phyloP scores from a whole-genome alignment of 1,140 invertebrate genomes.

The Heterodera schachtii region DNA sequence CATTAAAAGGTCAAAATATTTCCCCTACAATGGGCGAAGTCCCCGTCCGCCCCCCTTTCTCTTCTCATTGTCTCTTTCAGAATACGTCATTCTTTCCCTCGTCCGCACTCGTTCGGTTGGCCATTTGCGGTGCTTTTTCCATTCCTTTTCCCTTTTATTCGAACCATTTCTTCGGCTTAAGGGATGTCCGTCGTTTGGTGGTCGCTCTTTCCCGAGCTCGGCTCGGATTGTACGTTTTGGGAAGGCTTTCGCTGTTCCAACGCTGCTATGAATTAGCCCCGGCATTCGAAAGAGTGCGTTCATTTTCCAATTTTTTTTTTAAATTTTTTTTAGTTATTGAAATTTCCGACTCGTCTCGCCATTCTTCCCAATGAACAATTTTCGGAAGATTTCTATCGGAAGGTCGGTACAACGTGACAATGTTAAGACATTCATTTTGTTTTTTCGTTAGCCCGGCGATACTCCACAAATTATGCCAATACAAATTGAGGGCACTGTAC shows the following conservation, averaged over 20 bases:
- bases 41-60: too few species aligned
- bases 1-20: too few species aligned
- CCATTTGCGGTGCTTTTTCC: conserved; percentile 74
- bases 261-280: conserved; percentile 95
- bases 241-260: conserved; percentile 84
- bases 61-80: conserved; percentile 4
- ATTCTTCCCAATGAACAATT: conserved; percentile 57
- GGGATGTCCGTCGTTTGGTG: conserved; percentile 91
- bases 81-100: conserved; percentile 92
- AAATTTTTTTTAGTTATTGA: conserved; percentile 36
- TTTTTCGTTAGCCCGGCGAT: conserved; percentile 27
- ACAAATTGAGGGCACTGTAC: conserved; percentile 57
- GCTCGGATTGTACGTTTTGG: conserved; percentile 95
- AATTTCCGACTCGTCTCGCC: conserved; percentile 48
- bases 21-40: too few species aligned
- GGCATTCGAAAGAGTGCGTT: conserved; percentile 81
- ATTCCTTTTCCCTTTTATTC: conserved; percentile 21
- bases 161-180: conserved; percentile 45
- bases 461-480: conserved; percentile 29
- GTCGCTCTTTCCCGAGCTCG: conserved; percentile 96
- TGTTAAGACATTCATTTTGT: conserved; percentile 3
- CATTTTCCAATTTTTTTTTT: conserved; percentile 6
- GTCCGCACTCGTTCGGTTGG: conserved; percentile 94
- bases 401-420: conserved; percentile 20
- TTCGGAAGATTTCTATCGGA: conserved; percentile 17